phyloP scores from a whole-genome alignment of 2,797 vertebrate genomes.

The Bryconaethiops microstoma region DNA sequence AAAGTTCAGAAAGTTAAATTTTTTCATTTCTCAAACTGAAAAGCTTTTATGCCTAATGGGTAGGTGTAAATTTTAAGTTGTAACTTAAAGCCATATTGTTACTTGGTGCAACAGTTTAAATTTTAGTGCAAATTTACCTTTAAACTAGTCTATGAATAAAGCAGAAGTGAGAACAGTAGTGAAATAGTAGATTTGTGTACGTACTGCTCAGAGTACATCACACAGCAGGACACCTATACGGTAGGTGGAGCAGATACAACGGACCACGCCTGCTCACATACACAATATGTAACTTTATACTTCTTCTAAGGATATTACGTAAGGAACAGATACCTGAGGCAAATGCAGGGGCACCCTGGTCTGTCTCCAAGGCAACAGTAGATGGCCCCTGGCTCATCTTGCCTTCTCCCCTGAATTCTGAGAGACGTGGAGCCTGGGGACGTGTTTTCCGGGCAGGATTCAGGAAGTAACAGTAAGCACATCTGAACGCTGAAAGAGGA shows the following conservation, averaged over 20 bases:
- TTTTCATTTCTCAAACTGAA: too few species aligned
- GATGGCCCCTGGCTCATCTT: conserved; percentile 65
- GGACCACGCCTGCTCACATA: neutral
- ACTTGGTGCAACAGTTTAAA: too few species aligned
- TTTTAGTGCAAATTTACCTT: too few species aligned
- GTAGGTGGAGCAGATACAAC: neutral
- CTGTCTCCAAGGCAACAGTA: conserved; percentile 61
- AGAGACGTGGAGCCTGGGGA: conserved; percentile 90
- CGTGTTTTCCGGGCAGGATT: conserved; percentile 97
- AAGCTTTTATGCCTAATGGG: too few species aligned
- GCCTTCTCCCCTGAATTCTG: conserved; percentile 82
- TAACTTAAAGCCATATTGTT: too few species aligned
- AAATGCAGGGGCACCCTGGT: conserved; percentile 59
- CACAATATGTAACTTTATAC: neutral
- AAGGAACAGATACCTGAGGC: conserved; percentile 51
- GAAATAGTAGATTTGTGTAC: neutral
- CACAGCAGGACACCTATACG: too few species aligned
- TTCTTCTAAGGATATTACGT: conserved; percentile 18
- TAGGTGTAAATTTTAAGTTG: too few species aligned
- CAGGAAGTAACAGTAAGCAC: conserved; percentile 97
- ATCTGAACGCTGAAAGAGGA: conserved; percentile 89
- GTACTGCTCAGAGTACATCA: neutral
- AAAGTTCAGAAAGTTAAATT: too few species aligned
- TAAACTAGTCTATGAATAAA: too few species aligned
- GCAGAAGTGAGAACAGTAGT: too few species aligned